Conservation (phyloP, 2,113 vertebrate genomes). For the Mus pahari region DNA sequence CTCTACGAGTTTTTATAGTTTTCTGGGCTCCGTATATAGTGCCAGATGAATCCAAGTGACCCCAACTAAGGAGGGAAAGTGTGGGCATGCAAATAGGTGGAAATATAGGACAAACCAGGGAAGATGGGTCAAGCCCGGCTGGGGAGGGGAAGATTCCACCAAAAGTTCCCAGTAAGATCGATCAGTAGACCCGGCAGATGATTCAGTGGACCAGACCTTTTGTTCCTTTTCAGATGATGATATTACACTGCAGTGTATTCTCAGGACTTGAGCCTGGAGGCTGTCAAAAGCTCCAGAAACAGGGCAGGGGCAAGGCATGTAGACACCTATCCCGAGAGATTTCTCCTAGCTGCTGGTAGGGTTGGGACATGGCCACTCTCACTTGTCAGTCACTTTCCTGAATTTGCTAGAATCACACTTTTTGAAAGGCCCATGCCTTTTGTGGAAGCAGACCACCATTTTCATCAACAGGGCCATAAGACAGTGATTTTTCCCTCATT, state of each 20-base stretch:
- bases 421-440: neutral
- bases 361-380: neutral
- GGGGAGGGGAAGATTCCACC: neutral
- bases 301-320: neutral
- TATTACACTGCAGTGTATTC: neutral
- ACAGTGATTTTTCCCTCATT: neutral
- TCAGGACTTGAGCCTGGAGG: neutral
- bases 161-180: neutral
- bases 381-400: neutral
- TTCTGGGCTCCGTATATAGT: neutral
- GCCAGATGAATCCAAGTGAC: too few relatives aligned
- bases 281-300: neutral
- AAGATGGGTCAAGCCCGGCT: neutral
- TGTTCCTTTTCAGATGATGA: neutral
- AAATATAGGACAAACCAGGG: neutral
- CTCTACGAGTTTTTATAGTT: neutral
- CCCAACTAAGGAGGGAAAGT: neutral
- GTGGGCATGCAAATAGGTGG: neutral
- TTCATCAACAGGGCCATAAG: neutral
- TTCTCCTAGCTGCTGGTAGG: neutral
- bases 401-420: neutral
- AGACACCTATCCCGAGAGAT: neutral
- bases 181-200: neutral
- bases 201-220: neutral
- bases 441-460: neutral